Evolutionary conservation across 2,888 invertebrate genomes (phyloP).

Genomic region (Acanthosepion pharaonis): DNA sequence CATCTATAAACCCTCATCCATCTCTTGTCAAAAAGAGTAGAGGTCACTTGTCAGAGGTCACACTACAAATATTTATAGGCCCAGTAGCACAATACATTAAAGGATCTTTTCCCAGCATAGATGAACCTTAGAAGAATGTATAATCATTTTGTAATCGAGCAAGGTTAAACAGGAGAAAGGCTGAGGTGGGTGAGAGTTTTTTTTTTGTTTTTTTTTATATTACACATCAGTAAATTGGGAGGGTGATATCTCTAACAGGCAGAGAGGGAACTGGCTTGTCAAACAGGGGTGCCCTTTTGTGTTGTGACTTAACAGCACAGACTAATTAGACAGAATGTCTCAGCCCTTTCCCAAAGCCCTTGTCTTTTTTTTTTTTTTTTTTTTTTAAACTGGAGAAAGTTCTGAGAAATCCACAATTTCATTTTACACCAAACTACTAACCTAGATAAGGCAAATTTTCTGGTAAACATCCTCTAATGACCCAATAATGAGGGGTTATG

Average conservation of each 20-base stretch:
- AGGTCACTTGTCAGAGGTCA: background rate
- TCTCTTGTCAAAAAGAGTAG: background rate
- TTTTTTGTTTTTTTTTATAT: background rate
- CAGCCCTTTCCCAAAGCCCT: background rate
- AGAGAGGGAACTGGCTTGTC: background rate
- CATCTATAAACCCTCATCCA: background rate
- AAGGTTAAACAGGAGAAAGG: background rate
- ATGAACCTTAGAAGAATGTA: background rate
- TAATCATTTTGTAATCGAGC: slow-evolving; percentile 33
- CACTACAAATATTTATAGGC: background rate
- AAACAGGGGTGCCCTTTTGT: background rate
- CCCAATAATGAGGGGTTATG: background rate
- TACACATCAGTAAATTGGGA: background rate
- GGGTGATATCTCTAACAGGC: background rate
- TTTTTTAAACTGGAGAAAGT: background rate
- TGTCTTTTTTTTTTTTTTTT: too few relatives aligned
- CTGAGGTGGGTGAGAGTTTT: background rate
- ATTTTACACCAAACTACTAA: background rate
- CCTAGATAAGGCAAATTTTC: too few relatives aligned
- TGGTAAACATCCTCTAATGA: too few relatives aligned
- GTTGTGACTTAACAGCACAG: background rate
- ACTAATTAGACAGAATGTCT: background rate
- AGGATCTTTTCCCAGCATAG: background rate
- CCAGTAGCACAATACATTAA: background rate
- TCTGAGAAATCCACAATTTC: background rate